Evolutionary conservation across 2,888 invertebrate genomes (phyloP), one percentile per base, ranked within the genome.

Genomic region (Argyra leucocephala): DNA sequence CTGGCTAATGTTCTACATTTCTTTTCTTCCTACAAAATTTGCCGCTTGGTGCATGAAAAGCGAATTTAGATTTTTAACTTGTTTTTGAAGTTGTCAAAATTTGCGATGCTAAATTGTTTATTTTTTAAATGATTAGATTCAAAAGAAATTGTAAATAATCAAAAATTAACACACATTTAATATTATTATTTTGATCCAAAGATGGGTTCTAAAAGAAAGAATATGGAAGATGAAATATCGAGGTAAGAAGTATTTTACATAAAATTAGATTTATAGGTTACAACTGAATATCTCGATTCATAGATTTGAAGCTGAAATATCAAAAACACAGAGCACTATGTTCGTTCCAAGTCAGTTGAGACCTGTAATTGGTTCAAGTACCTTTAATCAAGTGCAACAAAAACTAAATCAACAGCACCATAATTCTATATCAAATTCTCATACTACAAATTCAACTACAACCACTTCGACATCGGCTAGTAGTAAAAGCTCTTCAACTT

Each of bases 211-310:
- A 80, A 80, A 71, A 72, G 78, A 65, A 79, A 78, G 66, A 76
- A 89, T 78, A 93, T 93, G 88, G 93, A 94, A 80, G 93, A 93
- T 80, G 93, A 94, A 83, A 90, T 93, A 88, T 92, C 88, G 76
- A 87, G 91, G 89, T 90, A 81, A 77, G 75, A 60, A 4, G 22
- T 58, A 3, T 22, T 22, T 58, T 10, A 22, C 22, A 22, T 22
- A 4, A 57, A 5, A 57, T n/a, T n/a, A 57, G 4, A 57, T 57
- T n/a, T n/a, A 9, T 23, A 12, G 62, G 57, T 57, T 7, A 21
- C 61, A 48, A 61, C 31, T 62, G 65, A 63, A 18, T 1, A 64
- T 59, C 62, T 67, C 66, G 12, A 58, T 68, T 78, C 78, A n/a
- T 71, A 91, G 93, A 73, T 93, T 93, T 75, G 93, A 93, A 75